Conservation (phyloP, 2,797 vertebrate genomes). For the Microchirus variegatus region DNA sequence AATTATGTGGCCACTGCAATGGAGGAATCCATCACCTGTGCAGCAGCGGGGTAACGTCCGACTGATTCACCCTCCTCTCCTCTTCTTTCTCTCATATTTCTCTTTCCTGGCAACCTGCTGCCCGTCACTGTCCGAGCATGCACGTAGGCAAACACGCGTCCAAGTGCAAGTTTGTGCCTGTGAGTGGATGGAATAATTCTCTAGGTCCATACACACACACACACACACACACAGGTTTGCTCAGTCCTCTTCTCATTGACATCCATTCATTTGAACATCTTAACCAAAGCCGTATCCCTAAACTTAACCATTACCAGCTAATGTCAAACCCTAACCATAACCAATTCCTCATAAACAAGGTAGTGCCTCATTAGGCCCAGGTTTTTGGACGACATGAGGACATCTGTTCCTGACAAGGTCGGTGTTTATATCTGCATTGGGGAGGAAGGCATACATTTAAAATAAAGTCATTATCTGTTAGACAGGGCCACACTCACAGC, state of each 20-base stretch:
- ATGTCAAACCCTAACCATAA: too few species aligned
- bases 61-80: conserved; percentile 69
- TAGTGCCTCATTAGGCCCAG: not conserved
- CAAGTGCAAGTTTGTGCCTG: conserved; percentile 1
- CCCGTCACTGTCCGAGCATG: conserved; percentile 50
- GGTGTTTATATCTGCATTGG: not conserved
- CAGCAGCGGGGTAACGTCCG: conserved; percentile 67
- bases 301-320: too few species aligned
- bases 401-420: too few species aligned
- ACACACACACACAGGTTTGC: not conserved
- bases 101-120: conserved; percentile 58
- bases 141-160: conserved; percentile 36
- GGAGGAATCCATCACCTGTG: conserved; percentile 78
- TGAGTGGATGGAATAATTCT: not conserved
- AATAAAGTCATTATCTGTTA: conserved; percentile 1
- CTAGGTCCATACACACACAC: not conserved
- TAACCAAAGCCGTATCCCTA: too few species aligned
- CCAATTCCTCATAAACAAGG: too few species aligned
- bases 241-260: too few species aligned
- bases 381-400: not conserved
- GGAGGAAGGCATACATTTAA: conserved; percentile 7
- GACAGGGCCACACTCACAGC: conserved; percentile 1
- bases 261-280: too few species aligned
- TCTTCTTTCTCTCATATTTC: conserved; percentile 59
- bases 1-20: conserved; percentile 78